Evolutionary conservation across 2,888 invertebrate species (phyloP).

Genomic region (Germaria angustata): DNA sequence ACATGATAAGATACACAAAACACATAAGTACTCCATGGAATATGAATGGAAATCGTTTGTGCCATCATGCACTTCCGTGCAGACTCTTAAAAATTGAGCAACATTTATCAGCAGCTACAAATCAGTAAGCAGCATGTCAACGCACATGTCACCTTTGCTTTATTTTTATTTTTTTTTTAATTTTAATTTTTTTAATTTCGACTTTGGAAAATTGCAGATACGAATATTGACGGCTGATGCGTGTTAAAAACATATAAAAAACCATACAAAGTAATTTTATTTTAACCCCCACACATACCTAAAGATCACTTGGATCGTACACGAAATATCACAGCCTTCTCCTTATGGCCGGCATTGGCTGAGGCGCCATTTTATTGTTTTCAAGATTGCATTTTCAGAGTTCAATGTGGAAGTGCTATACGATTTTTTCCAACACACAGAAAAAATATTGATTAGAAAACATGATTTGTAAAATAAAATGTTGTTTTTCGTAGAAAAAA

Average conservation of each 20-base stretch:
- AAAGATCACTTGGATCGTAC: not conserved
- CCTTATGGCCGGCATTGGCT: not conserved
- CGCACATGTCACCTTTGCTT: conserved; percentile 53
- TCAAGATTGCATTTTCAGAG: not conserved
- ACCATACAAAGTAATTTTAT: not conserved
- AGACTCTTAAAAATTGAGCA: conserved; percentile 42
- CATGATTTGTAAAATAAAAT: too few relatives aligned
- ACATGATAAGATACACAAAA: conserved; percentile 15
- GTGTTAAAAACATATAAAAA: conserved; percentile 48
- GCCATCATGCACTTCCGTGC: conserved; percentile 55
- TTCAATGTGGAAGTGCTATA: not conserved
- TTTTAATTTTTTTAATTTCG: too few relatives aligned
- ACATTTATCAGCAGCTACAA: conserved; percentile 58
- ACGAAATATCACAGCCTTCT: not conserved
- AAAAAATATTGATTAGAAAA: too few relatives aligned
- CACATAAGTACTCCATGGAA: conserved; percentile 30
- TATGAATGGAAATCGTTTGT: conserved; percentile 31
- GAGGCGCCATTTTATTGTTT: conserved; percentile 1
- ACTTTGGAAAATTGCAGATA: conserved; percentile 6
- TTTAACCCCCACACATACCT: conserved; percentile 27
- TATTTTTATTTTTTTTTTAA: conserved; percentile 8
- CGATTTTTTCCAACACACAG: too few relatives aligned
- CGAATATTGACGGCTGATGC: not conserved
- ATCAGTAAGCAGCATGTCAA: conserved; percentile 61
- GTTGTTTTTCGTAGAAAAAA: too few relatives aligned